Evolutionary conservation across 1,140 invertebrate genomes (phyloP).

Genomic region (Rhynchophorus ferrugineus): DNA sequence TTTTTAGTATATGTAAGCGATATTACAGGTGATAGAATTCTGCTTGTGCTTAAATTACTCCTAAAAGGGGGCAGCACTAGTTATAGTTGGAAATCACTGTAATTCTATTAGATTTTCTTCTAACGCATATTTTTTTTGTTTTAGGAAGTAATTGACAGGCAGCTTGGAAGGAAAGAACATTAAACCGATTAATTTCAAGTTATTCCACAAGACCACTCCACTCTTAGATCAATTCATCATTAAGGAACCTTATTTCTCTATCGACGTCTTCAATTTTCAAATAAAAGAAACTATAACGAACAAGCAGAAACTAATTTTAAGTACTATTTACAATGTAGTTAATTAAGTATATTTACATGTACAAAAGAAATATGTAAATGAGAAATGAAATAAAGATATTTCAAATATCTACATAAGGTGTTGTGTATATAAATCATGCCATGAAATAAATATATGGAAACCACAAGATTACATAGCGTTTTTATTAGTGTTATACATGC

Average conservation of each 20-base stretch:
- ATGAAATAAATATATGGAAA: no score
- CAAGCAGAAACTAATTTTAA: neutral
- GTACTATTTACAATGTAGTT: neutral
- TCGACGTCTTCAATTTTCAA: no score
- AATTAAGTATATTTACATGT: neutral
- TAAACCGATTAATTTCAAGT: neutral
- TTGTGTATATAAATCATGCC: no score
- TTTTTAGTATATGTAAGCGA: no score
- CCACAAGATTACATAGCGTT: no score
- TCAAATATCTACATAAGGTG: neutral
- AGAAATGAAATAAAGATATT: neutral
- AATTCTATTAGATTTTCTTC: no score
- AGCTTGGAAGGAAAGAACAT: no score
- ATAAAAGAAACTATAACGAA: neutral
- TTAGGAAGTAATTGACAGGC: neutral
- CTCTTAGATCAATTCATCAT: neutral
- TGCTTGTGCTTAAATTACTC: no score
- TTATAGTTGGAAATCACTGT: no score
- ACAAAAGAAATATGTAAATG: neutral
- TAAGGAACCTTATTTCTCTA: neutral
- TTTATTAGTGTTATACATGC: no score
- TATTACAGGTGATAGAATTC: no score
- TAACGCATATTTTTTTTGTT: neutral
- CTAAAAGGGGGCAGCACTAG: no score
- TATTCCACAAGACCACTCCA: neutral